These are phyloP conservation scores for Drosophila willistoni DNA, from an alignment of 1,140 invertebrate species.

Conservation along the genomic window DNA sequence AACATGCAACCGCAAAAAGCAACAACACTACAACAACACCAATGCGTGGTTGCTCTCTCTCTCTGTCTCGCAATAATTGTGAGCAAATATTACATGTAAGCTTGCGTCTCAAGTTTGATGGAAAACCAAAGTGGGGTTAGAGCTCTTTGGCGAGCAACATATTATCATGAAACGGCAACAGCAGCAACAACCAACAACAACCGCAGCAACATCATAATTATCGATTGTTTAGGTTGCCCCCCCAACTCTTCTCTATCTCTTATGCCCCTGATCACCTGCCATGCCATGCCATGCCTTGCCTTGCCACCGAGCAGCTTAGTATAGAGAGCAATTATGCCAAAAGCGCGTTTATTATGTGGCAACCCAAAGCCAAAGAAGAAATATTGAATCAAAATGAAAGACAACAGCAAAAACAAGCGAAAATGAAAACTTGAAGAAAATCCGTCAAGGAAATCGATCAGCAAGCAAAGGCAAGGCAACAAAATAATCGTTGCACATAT, in stretches of 20 bases:
- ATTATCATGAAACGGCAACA: slow-evolving; percentile 47
- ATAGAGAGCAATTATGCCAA: slow-evolving; percentile 67
- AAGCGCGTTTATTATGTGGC: slow-evolving; percentile 70
- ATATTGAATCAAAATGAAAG: slow-evolving; percentile 45
- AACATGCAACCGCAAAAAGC: slow-evolving; percentile 69
- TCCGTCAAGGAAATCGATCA: slow-evolving; percentile 57
- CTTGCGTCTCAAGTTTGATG: slow-evolving; percentile 25
- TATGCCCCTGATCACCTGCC: background rate
- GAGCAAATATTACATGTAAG: slow-evolving; percentile 76
- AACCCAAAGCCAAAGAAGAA: slow-evolving; percentile 48
- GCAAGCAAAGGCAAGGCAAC: slow-evolving; percentile 6
- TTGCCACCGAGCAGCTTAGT: slow-evolving; percentile 8
- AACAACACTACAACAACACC: slow-evolving; percentile 40
- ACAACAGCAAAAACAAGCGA: slow-evolving; percentile 26
- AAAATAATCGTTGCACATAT: background rate
- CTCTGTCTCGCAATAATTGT: slow-evolving; percentile 61
- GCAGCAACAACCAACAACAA: slow-evolving; percentile 29
- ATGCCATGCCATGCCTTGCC: background rate
- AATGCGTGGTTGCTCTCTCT: slow-evolving; percentile 45
- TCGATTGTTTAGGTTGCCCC: slow-evolving; percentile 43
- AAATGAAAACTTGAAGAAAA: slow-evolving; percentile 48
- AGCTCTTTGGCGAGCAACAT: slow-evolving; percentile 48
- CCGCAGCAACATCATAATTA: slow-evolving; percentile 70
- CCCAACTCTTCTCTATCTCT: too few relatives aligned
- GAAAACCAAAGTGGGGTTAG: background rate